Evolutionary conservation across 2,113 vertebrate genomes (phyloP), one percentile per base, ranked within the genome.

Genomic region (Spermophilus dauricus): DNA sequence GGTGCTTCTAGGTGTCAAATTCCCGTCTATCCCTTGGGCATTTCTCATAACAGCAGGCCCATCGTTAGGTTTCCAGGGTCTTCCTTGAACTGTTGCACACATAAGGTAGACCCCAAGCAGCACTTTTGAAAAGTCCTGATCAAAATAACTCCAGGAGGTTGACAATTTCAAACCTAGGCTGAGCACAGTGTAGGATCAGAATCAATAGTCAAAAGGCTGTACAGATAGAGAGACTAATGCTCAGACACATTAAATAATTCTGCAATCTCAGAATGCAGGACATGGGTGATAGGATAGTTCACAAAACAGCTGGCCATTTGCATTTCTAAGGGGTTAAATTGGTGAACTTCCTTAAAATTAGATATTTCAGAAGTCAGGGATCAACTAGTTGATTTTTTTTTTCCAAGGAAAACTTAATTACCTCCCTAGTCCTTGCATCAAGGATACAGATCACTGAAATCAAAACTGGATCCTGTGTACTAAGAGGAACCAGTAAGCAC

Each of bases 1-100:
- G 8, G 8, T 76, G 9, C 58, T 96, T 98, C 39, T 10, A 93
- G 96, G 76, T 96, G 77, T 81, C 96, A 95, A 98, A 97, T 97
- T 80, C 89, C 95, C 91, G 20, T 97, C 58, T 96, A 77, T 88
- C 96, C 97, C 89, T 97, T 24, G 45, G 94, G 67, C 92, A 51
- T 98, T 97, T 96, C 70, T 96, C 28, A 1, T 95, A 94, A 92
- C 45, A 88, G 73, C 75, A 18, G 53, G 61, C 84, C 58, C 2
- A 91, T 98, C 95, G 39, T 97, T 97, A 97, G 97, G 78, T 97
- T 83, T 80, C 90, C 92, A 32, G 20, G 94, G 6, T 34, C 77
- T 96, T 92, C 86, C 69, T 32, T 90, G 65, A 58, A 7, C 2
- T 76, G 34, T 96, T 12, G 42, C 42, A 94, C 84, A 80, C 81